A percentile compares a stretch with the other conserved stretches of the same genome.
Evolutionary conservation across 2,113 vertebrate genomes (phyloP).

Genomic region (Malurus alboscapulatus): DNA sequence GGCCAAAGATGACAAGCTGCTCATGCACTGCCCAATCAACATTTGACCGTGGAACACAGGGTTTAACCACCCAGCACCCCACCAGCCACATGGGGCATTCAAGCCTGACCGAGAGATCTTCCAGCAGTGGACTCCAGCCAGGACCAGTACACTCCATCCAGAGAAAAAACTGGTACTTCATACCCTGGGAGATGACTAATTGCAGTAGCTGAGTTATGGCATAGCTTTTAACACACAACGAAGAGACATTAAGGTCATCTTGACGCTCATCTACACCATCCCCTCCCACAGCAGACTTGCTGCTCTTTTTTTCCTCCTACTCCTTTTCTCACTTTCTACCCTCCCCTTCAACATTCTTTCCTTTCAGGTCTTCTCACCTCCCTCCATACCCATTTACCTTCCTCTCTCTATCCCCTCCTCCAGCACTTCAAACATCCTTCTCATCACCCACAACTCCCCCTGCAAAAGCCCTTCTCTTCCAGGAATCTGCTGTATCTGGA

Average conservation of each 20-base stretch:
- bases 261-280: constrained; percentile 28
- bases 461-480: neutral
- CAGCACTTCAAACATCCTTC: neutral
- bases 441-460: neutral
- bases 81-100: neutral
- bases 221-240: neutral
- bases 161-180: constrained; percentile 1
- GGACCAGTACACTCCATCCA: neutral
- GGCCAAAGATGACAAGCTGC: neutral
- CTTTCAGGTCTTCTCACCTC: constrained; percentile 34
- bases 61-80: neutral
- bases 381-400: neutral
- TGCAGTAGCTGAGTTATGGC: constrained; percentile 34
- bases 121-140: neutral
- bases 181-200: constrained; percentile 34
- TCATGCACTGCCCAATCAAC: neutral
- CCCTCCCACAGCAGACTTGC: constrained; percentile 33
- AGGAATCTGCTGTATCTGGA: neutral
- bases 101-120: neutral
- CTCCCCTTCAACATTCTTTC: constrained; percentile 28
- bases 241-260: constrained; percentile 59
- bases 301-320: constrained; percentile 50
- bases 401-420: neutral
- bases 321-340: constrained; percentile 42
- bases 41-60: neutral